A percentile compares a stretch with the other conserved stretches of the same genome.
These are phyloP conservation scores for Oryctes rhinoceros DNA, from an alignment of 1,140 invertebrate genomes.

Conservation along the genomic window DNA sequence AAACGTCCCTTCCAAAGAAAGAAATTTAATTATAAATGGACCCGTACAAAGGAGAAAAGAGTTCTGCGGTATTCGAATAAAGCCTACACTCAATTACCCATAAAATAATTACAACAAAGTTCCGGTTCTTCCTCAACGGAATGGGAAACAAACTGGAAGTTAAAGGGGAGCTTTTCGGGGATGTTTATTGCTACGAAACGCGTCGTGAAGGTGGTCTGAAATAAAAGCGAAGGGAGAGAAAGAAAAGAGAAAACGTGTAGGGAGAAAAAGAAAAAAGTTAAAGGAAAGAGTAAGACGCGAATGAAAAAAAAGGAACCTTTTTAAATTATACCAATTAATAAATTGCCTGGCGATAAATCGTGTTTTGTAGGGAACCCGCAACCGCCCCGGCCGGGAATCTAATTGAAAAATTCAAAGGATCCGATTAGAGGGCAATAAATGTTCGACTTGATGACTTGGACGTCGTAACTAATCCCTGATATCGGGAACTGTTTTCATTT, in stretches of 20 bases:
- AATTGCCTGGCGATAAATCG: conserved; percentile 20
- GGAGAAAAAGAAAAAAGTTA: neutral
- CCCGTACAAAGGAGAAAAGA: conserved; percentile 19
- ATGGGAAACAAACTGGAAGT: conserved; percentile 1
- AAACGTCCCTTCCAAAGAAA: neutral
- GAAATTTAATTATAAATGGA: conserved; percentile 25
- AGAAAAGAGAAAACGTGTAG: neutral
- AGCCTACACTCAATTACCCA: conserved; percentile 27
- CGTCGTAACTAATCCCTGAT: conserved; percentile 18
- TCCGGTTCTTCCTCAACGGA: conserved; percentile 10
- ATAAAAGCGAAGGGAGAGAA: neutral
- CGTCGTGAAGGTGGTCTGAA: conserved; percentile 6
- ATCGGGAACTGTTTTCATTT: neutral
- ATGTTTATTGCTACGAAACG: conserved; percentile 24
- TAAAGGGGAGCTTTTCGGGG: neutral
- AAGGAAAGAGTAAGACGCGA: neutral
- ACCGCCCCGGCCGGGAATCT: neutral
- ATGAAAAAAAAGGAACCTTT: neutral
- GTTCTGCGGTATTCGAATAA: conserved; percentile 9
- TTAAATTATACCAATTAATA: conserved; percentile 37
- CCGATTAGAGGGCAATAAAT: conserved; percentile 17
- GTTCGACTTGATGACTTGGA: neutral
- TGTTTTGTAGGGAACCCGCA: neutral
- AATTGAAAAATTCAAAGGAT: conserved; percentile 35
- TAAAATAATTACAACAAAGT: conserved; percentile 34